A percentile compares a stretch with the other conserved stretches of the same genome.
phyloP scores from a whole-genome alignment of 2,888 invertebrate species.

The Leucania comma region DNA sequence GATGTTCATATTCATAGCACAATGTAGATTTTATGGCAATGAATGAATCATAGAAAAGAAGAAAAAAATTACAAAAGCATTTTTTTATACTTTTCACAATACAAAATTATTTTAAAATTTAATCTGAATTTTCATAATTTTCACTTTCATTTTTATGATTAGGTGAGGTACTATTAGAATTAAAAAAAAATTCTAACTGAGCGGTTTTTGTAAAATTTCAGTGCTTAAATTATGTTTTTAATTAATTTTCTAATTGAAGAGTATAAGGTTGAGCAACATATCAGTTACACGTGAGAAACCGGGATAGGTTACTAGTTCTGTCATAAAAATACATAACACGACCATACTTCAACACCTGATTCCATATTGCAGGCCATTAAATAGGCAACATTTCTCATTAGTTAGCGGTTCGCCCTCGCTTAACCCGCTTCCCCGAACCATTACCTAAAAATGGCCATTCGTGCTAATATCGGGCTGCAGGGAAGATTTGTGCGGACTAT shows the following conservation, averaged over 20 bases:
- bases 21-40: slow-evolving; percentile 7
- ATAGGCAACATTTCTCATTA: slow-evolving; percentile 62
- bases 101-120: no score
- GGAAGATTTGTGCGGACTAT: slow-evolving; percentile 66
- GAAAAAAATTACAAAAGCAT: no score
- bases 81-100: no score
- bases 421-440: slow-evolving; percentile 60
- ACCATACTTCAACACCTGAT: slow-evolving; percentile 55
- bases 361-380: slow-evolving; percentile 62
- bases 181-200: no score
- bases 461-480: slow-evolving; percentile 58
- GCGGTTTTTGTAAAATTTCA: no score
- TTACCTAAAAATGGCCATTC: slow-evolving; percentile 65
- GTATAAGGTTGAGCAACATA: no score
- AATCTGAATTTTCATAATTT: no score
- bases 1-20: not conserved
- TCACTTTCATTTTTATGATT: no score
- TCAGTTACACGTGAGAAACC: no score
- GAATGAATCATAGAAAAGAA: not conserved
- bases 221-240: no score
- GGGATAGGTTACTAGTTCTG: not conserved
- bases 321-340: slow-evolving; percentile 24
- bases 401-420: slow-evolving; percentile 61
- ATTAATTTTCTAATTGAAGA: no score
- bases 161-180: no score